Evolutionary conservation across 2,113 vertebrate genomes (phyloP).

Genomic region (Pterocles gutturalis): DNA sequence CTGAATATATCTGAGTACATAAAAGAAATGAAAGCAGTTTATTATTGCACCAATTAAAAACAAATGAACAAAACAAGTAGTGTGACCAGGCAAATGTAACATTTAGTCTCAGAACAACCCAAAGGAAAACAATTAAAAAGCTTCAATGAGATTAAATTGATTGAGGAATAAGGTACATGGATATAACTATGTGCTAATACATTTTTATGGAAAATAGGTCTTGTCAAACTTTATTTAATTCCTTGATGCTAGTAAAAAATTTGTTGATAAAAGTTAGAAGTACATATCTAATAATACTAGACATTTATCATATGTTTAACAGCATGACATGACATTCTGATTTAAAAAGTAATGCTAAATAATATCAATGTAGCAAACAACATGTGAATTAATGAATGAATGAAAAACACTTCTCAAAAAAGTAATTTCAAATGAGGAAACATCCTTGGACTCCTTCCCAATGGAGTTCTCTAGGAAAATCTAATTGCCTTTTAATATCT

Average conservation of each 20-base stretch:
- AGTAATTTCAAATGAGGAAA: neutral
- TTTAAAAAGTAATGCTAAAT: neutral
- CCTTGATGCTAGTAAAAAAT: neutral
- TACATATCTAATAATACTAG: neutral
- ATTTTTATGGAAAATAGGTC: neutral
- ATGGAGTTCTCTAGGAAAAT: neutral
- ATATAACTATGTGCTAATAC: neutral
- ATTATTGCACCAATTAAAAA: neutral
- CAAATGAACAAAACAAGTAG: neutral
- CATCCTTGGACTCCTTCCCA: neutral
- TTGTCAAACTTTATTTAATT: neutral
- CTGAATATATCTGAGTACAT: neutral
- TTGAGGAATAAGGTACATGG: neutral
- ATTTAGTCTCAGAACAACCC: neutral
- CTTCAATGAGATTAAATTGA: neutral
- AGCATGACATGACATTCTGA: neutral
- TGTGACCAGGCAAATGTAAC: neutral
- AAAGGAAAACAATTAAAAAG: neutral
- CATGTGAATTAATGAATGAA: neutral
- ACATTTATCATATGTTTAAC: neutral
- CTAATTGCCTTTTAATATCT: neutral
- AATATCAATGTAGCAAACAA: neutral
- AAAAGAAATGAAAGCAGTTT: neutral
- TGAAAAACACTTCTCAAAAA: neutral
- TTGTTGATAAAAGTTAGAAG: neutral